phyloP scores from a whole-genome alignment of 1,140 invertebrate species.

The Halotydeus destructor region DNA sequence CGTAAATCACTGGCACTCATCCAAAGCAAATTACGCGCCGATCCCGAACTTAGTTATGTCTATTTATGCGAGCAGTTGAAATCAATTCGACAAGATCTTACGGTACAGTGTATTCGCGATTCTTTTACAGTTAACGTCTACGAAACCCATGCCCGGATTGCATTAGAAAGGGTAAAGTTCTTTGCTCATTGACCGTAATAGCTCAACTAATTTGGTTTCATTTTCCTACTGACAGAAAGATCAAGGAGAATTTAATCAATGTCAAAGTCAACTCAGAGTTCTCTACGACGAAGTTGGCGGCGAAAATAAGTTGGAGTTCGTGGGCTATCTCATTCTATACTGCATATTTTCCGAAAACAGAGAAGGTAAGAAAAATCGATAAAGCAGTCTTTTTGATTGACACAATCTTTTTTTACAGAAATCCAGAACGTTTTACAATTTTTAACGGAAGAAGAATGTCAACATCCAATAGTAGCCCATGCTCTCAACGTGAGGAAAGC shows the following conservation, averaged over 20 bases:
- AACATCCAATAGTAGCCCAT: conserved; percentile 61
- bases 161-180: conserved; percentile 52
- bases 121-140: conserved; percentile 87
- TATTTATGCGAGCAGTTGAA: conserved; percentile 96
- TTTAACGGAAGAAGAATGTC: conserved; percentile 49
- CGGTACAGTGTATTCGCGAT: conserved; percentile 86
- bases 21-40: conserved; percentile 72
- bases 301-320: conserved; percentile 66
- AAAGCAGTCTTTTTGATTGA: conserved; percentile 1
- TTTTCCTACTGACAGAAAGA: conserved; percentile 37
- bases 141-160: conserved; percentile 91
- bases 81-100: conserved; percentile 93
- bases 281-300: conserved; percentile 54
- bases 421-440: conserved; percentile 67
- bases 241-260: conserved; percentile 97
- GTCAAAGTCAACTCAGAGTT: conserved; percentile 87
- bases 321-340: conserved; percentile 81
- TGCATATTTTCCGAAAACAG: conserved; percentile 93
- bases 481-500: conserved; percentile 65
- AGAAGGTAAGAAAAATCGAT: conserved; percentile 41
- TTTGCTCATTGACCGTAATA: no score
- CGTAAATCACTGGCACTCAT: conserved; percentile 64
- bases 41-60: conserved; percentile 61
- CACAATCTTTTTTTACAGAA: conserved; percentile 41
- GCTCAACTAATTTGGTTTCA: neutral